Percentiles rank a stretch among this genome's conserved stretches.
Conservation (phyloP, 1,140 invertebrate genomes). For the Polypedilum vanderplanki region DNA sequence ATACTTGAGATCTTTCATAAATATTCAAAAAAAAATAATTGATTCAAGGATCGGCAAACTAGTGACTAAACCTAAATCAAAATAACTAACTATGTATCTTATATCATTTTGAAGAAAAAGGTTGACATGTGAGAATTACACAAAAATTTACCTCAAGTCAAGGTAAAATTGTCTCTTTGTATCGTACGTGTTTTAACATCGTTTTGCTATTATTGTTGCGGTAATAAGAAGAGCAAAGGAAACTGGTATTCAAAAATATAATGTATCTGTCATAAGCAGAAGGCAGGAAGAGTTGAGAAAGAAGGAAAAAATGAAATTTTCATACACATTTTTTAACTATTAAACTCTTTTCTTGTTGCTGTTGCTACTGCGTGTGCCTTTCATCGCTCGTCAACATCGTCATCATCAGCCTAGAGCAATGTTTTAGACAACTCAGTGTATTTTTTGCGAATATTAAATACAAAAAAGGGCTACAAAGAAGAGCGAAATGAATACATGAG, state of each 20-base stretch:
- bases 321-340: conserved; percentile 11
- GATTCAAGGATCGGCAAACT: too few species aligned
- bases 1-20: too few species aligned
- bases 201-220: too few species aligned
- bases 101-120: too few species aligned
- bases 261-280: background rate
- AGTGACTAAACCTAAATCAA: too few species aligned
- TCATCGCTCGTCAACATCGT: background rate
- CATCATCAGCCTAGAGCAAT: conserved; percentile 3
- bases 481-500: background rate
- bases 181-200: too few species aligned
- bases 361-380: background rate
- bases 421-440: background rate
- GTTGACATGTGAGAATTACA: too few species aligned
- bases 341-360: conserved; percentile 9
- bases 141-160: too few species aligned
- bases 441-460: background rate
- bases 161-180: too few species aligned
- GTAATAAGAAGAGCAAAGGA: too few species aligned
- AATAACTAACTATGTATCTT: too few species aligned
- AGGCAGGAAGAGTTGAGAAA: background rate
- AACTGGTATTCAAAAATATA: background rate
- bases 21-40: too few species aligned
- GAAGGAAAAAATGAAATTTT: background rate
- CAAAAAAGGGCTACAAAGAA: background rate